phyloP scores from a whole-genome alignment of 2,888 invertebrate genomes.

The Tenthredo mesomela region DNA sequence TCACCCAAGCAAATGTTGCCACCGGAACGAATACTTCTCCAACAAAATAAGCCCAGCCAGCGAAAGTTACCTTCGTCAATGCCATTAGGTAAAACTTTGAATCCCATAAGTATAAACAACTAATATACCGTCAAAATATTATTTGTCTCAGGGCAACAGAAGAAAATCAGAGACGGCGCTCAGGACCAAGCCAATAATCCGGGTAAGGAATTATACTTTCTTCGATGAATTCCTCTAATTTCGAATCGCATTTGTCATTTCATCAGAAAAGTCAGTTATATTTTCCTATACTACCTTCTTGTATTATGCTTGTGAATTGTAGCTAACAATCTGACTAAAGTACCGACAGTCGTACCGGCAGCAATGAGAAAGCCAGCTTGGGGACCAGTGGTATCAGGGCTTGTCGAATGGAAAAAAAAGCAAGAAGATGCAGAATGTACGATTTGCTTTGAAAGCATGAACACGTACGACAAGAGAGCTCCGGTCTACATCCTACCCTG shows the following conservation, averaged over 20 bases:
- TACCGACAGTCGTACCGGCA: not conserved
- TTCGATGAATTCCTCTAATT: not conserved
- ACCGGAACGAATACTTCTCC: not conserved
- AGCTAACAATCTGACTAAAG: not conserved
- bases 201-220: constrained; percentile 8
- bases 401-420: constrained; percentile 57
- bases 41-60: not conserved
- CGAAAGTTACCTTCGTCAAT: constrained; percentile 16
- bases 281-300: not conserved
- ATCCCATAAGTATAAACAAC: not conserved
- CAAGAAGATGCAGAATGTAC: constrained; percentile 63
- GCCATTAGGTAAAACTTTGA: constrained; percentile 20
- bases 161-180: not conserved
- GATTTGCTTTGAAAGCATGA: constrained; percentile 62
- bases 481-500: constrained; percentile 61
- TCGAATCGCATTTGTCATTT: not conserved
- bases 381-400: not conserved
- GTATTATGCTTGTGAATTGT: not conserved
- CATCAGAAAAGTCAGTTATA: not conserved
- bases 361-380: constrained; percentile 22
- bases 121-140: not conserved
- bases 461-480: constrained; percentile 16
- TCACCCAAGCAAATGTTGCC: constrained; percentile 23
- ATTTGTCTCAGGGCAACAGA: constrained; percentile 30
- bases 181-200: not conserved